Conservation (phyloP, 2,113 vertebrate genomes). For the Pituophis catenifer region DNA sequence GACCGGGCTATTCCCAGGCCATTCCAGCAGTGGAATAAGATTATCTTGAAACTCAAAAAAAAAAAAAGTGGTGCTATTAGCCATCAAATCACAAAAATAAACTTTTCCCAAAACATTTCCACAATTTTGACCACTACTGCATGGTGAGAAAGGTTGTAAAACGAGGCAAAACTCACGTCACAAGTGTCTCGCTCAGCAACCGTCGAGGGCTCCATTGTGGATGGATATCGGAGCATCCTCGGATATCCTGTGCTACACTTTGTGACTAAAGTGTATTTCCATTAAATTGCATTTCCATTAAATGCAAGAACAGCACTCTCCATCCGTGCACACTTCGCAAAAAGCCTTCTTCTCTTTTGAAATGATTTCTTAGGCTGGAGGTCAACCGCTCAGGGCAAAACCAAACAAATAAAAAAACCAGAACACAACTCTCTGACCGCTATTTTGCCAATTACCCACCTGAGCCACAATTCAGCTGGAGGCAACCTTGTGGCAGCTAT, state of each 20-base stretch:
- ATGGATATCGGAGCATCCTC: background rate
- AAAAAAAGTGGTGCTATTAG: too few relatives aligned
- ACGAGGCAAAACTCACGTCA: rapidly evolving
- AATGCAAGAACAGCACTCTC: background rate
- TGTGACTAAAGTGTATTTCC: too few relatives aligned
- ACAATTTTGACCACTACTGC: too few relatives aligned
- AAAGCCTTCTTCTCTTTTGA: background rate
- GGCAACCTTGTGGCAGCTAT: background rate
- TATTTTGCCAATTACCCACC: background rate
- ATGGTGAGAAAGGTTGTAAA: background rate
- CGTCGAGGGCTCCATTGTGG: too few relatives aligned
- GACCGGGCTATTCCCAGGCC: too few relatives aligned
- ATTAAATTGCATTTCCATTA: too few relatives aligned
- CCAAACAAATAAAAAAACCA: background rate
- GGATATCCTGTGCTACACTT: rapidly evolving
- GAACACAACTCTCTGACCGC: background rate
- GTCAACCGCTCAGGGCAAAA: background rate
- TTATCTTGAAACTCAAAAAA: too few relatives aligned
- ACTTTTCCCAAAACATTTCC: too few relatives aligned
- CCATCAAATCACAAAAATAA: too few relatives aligned
- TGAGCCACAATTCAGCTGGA: background rate
- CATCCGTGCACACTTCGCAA: background rate
- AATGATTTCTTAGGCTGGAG: background rate
- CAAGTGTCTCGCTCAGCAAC: background rate
- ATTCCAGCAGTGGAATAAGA: too few relatives aligned